Evolutionary conservation across 2,888 invertebrate species (phyloP), one percentile per base, ranked within the genome.

Genomic region (Eucera pruinosa): DNA sequence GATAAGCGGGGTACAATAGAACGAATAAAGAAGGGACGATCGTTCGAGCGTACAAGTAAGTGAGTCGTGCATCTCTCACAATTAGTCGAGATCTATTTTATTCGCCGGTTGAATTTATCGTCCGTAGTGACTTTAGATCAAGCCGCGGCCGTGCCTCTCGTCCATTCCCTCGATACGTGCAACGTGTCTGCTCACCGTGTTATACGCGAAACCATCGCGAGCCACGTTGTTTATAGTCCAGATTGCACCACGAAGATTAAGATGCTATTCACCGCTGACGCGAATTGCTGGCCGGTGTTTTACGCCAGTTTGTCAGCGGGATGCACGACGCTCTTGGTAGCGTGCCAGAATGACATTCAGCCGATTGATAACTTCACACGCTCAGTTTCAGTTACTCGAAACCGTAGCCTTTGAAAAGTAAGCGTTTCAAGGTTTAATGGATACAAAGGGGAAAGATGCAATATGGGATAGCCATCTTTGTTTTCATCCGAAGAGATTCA

Each of bases 81-180:
- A 92, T 92, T 92, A 92, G 91, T 90, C 90, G 89, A 89, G 90
- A 92, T 91, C 90, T 90, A 90, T 89, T 92, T 92, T 91, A 90
- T 91, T 90, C 89, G 84, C 77, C 86, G 85, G 85, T 86, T 84
- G 88, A 88, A 92, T 92, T 92, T 92, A 92, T 92, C 90, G 91
- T 86, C 80, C 85, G 81, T 85, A 85, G 88, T 86, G 89, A 89
- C 87, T 89, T 86, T 89, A 88, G 89, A 90, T 90, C 89, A 86
- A 83, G 74, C 77, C 66, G 74, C 55, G 48, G 64, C n/a, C 69
- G 25, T 45, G 50, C 54, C 50, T 45, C 64, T 6, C 20, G 57
- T 43, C 58, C 69, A 66, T 68, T 64, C 52, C 55, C 43, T 74
- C 74, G 71, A 83, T 84, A 81, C 74, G 66, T 66, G 55, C 60